phyloP scores from a whole-genome alignment of 2,888 invertebrate genomes.

The Sympetrum striolatum region DNA sequence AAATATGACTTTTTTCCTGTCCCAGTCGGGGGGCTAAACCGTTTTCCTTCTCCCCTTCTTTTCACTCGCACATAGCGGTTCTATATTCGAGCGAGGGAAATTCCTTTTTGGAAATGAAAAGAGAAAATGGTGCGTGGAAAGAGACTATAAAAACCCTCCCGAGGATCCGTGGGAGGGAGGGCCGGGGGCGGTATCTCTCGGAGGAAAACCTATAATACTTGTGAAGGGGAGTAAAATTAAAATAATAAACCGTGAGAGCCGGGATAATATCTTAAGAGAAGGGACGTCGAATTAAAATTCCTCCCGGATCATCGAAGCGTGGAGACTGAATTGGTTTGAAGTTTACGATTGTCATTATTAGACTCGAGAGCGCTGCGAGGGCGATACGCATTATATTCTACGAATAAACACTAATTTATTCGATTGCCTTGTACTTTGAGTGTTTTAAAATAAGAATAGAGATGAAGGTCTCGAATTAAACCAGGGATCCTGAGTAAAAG shows the following conservation, averaged over 20 bases:
- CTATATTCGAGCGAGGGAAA: background rate
- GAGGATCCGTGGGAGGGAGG: background rate
- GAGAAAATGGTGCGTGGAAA: conserved; percentile 15
- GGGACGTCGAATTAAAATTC: too few species aligned
- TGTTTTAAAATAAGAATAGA: too few species aligned
- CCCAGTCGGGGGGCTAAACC: background rate
- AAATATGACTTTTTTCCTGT: background rate
- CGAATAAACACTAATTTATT: too few species aligned
- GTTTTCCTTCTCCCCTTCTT: background rate
- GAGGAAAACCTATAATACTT: background rate
- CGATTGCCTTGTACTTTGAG: too few species aligned
- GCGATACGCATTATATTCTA: too few species aligned
- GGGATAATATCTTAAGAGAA: too few species aligned
- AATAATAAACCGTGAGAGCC: background rate
- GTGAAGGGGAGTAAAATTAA: background rate
- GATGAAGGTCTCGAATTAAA: too few species aligned
- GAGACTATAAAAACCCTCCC: conserved; percentile 15
- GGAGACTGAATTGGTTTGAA: too few species aligned
- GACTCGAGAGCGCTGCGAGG: too few species aligned
- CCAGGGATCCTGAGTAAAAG: too few species aligned
- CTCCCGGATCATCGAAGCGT: too few species aligned
- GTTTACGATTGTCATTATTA: too few species aligned
- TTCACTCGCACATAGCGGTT: background rate
- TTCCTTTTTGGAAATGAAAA: conserved; percentile 14
- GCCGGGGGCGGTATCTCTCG: background rate